phyloP scores from a whole-genome alignment of 1,140 invertebrate species.

The Gonatopus flavifemur region DNA sequence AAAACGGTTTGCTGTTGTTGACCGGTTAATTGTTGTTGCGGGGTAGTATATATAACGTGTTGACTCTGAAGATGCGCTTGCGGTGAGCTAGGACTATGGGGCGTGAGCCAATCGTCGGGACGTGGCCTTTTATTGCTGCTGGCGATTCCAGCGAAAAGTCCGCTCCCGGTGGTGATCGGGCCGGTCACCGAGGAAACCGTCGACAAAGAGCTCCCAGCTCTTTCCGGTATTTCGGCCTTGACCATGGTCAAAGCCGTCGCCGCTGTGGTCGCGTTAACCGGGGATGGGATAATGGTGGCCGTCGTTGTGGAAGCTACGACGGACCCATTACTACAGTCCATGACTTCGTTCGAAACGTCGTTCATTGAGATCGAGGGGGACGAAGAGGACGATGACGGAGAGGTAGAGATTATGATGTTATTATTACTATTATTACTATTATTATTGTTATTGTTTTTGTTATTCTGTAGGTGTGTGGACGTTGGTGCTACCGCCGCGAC shows the following conservation, averaged over 20 bases:
- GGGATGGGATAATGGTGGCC: too few relatives aligned
- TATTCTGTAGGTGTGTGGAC: conserved; percentile 35
- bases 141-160: conserved; percentile 41
- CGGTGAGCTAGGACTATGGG: conserved; percentile 62
- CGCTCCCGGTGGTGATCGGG: conserved; percentile 29
- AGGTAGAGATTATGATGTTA: too few relatives aligned
- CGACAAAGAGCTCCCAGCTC: conserved; percentile 39
- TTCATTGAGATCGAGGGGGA: too few relatives aligned
- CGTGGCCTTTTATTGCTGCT: conserved; percentile 48
- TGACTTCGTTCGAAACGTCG: too few relatives aligned
- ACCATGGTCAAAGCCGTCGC: conserved; percentile 35
- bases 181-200: conserved; percentile 28
- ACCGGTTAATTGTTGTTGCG: conserved; percentile 34
- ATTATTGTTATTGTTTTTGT: too few relatives aligned
- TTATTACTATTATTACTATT: too few relatives aligned
- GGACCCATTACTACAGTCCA: too few relatives aligned
- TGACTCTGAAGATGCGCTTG: conserved; percentile 55
- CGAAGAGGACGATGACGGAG: too few relatives aligned
- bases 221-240: conserved; percentile 48
- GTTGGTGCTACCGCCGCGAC: conserved; percentile 15
- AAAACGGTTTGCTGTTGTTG: conserved; percentile 24
- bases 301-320: too few relatives aligned
- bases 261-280: too few relatives aligned
- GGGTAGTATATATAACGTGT: conserved; percentile 49
- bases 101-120: conserved; percentile 66